These are phyloP conservation scores for Crotalus tigris DNA, from an alignment of 2,113 vertebrate species.

Conservation along the genomic window DNA sequence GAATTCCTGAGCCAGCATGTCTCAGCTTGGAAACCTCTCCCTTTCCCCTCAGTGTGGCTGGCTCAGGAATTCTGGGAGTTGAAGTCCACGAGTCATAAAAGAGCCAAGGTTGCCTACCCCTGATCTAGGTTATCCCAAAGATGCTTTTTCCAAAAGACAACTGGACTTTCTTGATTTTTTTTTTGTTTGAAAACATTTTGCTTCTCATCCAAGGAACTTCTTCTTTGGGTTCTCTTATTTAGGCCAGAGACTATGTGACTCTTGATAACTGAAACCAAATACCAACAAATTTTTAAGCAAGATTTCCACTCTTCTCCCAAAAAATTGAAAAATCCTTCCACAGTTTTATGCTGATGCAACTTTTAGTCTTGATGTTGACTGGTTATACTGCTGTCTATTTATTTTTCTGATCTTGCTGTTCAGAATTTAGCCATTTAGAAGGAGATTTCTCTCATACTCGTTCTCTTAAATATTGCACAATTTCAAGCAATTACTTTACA, in stretches of 20 bases:
- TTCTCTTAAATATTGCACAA: not conserved
- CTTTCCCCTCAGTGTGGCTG: too few species aligned
- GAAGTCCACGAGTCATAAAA: too few species aligned
- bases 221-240: not conserved
- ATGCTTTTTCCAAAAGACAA: too few species aligned
- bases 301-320: not conserved
- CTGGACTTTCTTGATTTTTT: not conserved
- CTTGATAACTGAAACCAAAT: not conserved
- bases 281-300: not conserved
- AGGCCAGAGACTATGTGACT: not conserved
- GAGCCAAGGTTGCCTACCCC: too few species aligned
- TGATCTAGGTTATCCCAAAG: not conserved
- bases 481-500: constrained; percentile 3
- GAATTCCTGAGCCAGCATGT: too few species aligned
- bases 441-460: not conserved
- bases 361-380: not conserved
- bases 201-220: not conserved
- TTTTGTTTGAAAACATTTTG: not conserved
- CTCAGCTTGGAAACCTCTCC: too few species aligned
- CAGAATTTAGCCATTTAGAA: not conserved
- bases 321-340: not conserved
- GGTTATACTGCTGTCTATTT: not conserved
- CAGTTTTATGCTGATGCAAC: not conserved
- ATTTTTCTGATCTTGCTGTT: not conserved
- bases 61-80: too few species aligned